Evolutionary conservation across 2,113 vertebrate species (phyloP).

Genomic region (Ciconia maguari): DNA sequence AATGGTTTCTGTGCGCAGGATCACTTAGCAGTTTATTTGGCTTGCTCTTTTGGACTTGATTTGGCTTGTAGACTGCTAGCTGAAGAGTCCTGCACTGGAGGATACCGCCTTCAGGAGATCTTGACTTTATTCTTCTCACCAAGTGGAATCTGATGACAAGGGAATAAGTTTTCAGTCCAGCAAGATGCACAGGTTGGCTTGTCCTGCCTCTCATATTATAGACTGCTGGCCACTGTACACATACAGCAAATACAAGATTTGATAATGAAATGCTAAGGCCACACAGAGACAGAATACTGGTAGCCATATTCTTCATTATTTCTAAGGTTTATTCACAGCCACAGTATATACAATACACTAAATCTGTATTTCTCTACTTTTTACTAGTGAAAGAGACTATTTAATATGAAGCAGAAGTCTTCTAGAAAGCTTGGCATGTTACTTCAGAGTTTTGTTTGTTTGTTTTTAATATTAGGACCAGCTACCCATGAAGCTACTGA

Average conservation of each 20-base stretch:
- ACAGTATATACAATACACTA: background rate
- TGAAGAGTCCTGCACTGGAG: background rate
- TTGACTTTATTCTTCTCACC: background rate
- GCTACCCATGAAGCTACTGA: background rate
- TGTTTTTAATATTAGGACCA: background rate
- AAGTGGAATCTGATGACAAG: background rate
- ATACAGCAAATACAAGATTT: background rate
- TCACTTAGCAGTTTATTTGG: background rate
- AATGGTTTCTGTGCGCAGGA: background rate
- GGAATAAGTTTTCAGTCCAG: background rate
- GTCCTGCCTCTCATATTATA: rapidly evolving
- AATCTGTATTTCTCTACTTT: background rate
- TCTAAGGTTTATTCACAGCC: background rate
- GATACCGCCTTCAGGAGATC: background rate
- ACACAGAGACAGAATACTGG: background rate
- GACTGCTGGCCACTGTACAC: background rate
- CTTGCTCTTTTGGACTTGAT: background rate
- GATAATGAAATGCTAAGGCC: background rate
- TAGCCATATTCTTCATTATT: background rate
- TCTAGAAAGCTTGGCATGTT: background rate
- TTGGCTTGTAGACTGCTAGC: background rate
- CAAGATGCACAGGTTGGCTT: background rate
- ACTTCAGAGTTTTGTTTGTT: background rate
- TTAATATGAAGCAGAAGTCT: background rate
- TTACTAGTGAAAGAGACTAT: background rate